Evolutionary conservation across 92 coral and sea anemone species (phyloP).

Genomic region (Palythoa grandiflora): DNA sequence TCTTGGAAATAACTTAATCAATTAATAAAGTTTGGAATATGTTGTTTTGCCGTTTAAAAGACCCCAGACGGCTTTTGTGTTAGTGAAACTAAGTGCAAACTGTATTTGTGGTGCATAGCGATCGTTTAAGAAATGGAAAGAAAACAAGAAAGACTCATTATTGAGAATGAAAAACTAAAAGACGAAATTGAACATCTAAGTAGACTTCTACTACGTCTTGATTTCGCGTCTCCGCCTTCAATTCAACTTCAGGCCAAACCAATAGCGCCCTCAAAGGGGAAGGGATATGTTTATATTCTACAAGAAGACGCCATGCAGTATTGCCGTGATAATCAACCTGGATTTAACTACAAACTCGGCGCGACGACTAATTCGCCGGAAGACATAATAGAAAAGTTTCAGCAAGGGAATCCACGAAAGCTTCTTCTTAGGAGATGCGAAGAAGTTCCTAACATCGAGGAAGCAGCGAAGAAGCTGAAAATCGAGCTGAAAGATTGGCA

Average conservation of each 20-base stretch:
- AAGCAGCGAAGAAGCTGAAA: conserved; percentile 30
- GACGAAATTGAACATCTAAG: conserved; percentile 26
- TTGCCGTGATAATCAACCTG: conserved; percentile 24
- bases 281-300: conserved; percentile 21
- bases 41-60: background rate
- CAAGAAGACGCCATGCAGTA: conserved; percentile 25
- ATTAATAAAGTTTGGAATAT: conserved; percentile 18
- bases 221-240: conserved; percentile 33
- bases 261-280: background rate
- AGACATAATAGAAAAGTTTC: conserved; percentile 2
- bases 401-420: conserved; percentile 28
- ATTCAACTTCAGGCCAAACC: background rate
- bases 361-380: conserved; percentile 10
- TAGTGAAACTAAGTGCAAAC: no score
- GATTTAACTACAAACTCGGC: conserved; percentile 18
- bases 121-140: background rate
- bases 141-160: conserved; percentile 14
- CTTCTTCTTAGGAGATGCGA: conserved; percentile 28
- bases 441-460: conserved; percentile 5
- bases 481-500: conserved; percentile 41
- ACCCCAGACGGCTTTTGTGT: no score
- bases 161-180: conserved; percentile 32
- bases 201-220: conserved; percentile 11
- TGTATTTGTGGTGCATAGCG: background rate
- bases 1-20: background rate